Evolutionary conservation across 2,797 vertebrate species (phyloP), one percentile per base, ranked within the genome.

Genomic region (Sardinella longiceps): DNA sequence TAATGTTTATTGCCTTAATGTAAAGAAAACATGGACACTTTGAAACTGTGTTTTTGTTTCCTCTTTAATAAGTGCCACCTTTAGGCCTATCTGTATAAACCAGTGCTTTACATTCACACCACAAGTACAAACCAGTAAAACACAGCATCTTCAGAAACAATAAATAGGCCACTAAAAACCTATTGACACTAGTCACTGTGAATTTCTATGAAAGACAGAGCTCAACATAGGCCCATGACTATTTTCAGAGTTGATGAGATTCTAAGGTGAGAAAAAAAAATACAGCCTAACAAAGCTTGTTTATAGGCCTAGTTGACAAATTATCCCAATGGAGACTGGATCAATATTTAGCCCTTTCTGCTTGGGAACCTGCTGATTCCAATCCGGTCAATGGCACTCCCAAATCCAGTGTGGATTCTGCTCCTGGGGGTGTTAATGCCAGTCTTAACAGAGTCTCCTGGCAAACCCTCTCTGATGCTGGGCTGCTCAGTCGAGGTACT

Each of bases 381-480:
- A 23, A 89, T 89, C 25, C 84, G 88, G 80, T 89, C 85, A 56
- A 88, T 15, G 45, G 85, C 81, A 70, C 87, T 83, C 12, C 83
- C 85, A 50, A 89, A 88, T 58, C 80, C 80, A 33, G 83, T 70
- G 23, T 56, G 80, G 83, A 46, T 11, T 15, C 83, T 83, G 77
- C 15, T 86, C 46, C 83, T 58, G 80, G 85, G 77, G 81, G 23
- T 37, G 70, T 43, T 84, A 60, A 25, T 85, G 51, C 82, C 80
- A 2, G 63, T 87, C 51, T 80, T 81, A 0, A 2, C 43, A 39
- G 80, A 60, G 53, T 58, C 66, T 0, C 23, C 81, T 43, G 63
- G 25, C 20, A 48, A 5, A 3, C 18, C 63, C 5, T n/a, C 30
- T 56, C 84, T 84, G 63, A 28, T 20, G 12, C 12, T 70, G 18